Base-by-base conservation (phyloP, 2,113 vertebrate genomes). In the Entelurus aequoreus region DNA sequence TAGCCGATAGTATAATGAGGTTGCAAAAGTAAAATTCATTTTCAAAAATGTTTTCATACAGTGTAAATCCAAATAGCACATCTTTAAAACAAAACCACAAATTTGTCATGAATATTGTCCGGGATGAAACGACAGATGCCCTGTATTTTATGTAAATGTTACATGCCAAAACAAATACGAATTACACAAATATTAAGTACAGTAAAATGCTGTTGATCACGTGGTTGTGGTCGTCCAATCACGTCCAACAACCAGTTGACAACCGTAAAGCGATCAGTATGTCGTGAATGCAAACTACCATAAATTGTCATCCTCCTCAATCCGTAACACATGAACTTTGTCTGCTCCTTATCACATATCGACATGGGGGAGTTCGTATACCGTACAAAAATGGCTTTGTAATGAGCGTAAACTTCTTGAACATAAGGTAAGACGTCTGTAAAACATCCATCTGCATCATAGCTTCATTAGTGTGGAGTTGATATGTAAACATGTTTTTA, bases 401-500 rank as follows among this genome's bases (percentile, higher is more conserved):
- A 8, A 56, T 12, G 0, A 10, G 12, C 54, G 14, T 46, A 9
- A 7, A 35, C 10, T 28, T 8, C 28, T 46, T 4, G 5, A 40
- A 47, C 59, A 36, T 2, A 48, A 75, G 77, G 82, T 85, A 80
- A 49, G 71, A 19, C 12, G 10, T 62, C 15, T 51, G 16, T 19
- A 37, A 37, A 6, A 37, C 8, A 15, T 54, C 13, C 36, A 37
- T 54, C 12, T 14, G 1, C 6, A 37, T 36, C 13, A n/a, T 49
- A 49, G 5, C 11, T 49, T 7, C 48, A 49, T n/a, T 49, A 7
- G 15, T 15, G 5, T n/a, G 12, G 48, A 15, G 12, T 16, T 7
- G n/a, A n/a, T 16, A 49, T 49, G 19, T 19, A 19, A 19, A n/a
- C n/a, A n/a, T n/a, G n/a, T 19, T 19, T 19, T 19, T 19, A 19